Base-by-base conservation (phyloP, 2,113 vertebrate genomes). In the Arvicanthis niloticus region DNA sequence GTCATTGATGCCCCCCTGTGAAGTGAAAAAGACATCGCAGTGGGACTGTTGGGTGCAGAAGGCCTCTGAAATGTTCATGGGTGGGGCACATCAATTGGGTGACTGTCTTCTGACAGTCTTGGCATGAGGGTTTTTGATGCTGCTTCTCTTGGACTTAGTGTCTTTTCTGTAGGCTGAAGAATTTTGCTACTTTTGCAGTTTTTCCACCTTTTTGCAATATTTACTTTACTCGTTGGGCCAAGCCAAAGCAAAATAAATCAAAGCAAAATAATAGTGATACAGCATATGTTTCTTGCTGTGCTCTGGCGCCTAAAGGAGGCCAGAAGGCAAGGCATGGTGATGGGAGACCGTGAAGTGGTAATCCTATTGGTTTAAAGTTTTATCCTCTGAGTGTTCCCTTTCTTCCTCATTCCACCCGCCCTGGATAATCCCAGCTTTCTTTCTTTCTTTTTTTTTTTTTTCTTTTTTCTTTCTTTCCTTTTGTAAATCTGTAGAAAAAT, bases 371-470 rank as follows among this genome's bases (percentile, higher is more conserved):
- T 7, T 22, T 7, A 16, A 37, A 56, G 11, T 40, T 48, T 87
- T 51, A 68, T 53, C 65, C 31, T 51, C 29, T 2, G 4, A 31
- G 4, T 24, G 60, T 7, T 45, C 37, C 21, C 24, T 72, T 88
- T 88, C 34, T 88, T 70, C 60, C 22, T 88, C 34, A 37, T 13
- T 21, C 11, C 17, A 7, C 45, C 40, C 5, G 4, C 40, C 15
- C 34, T 5, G 65, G 4, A n/a, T 56, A 88, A 88, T 67, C 56
- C 45, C 37, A 19, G 13, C 56, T n/a, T 62, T 40, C n/a, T 4
- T 19, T 45, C 45, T 45, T 31, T 9, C 8, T 1, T n/a, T 21
- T 22, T 5, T 13, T 0, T 31, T 15, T 31, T 4, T 19, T 0
- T n/a, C 15, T 31, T 6, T 9, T 1, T 37, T 60, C 5, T 21